phyloP scores from a whole-genome alignment of 2,113 vertebrate species.

The Anolis sagrei region DNA sequence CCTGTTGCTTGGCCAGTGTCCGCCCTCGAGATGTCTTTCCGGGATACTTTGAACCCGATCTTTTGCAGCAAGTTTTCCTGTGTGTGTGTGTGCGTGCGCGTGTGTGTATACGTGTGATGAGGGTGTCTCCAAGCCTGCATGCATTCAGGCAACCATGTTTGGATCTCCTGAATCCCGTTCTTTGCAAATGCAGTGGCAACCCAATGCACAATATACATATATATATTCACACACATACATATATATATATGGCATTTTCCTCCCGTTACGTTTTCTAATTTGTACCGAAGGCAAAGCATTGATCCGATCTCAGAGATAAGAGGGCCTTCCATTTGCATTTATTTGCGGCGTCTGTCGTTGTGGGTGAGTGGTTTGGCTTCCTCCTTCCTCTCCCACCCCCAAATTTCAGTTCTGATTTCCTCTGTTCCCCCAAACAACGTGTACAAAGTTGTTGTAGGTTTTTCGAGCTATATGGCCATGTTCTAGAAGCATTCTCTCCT shows the following conservation, averaged over 20 bases:
- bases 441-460: fast-evolving
- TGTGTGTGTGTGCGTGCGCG: background rate
- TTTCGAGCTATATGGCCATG: too few relatives aligned
- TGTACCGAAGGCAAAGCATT: constrained; percentile 45
- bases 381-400: background rate
- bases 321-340: too few relatives aligned
- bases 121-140: constrained; percentile 51
- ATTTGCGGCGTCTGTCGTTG: too few relatives aligned
- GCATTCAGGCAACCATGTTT: constrained; percentile 42
- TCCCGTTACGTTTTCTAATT: background rate
- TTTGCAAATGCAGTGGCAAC: constrained; percentile 56
- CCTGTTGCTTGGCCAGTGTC: background rate
- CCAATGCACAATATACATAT: constrained; percentile 23
- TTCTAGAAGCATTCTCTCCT: too few relatives aligned
- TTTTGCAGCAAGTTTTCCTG: background rate
- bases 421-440: background rate
- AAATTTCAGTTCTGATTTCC: background rate
- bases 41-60: constrained; percentile 13
- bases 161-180: constrained; percentile 25
- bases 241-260: background rate
- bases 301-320: background rate
- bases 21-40: constrained; percentile 1
- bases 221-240: background rate
- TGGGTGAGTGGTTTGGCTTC: background rate
- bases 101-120: background rate